These are phyloP conservation scores for Sceliomorpha sp. DNA, from an alignment of 2,888 invertebrate species.

Conservation along the genomic window DNA sequence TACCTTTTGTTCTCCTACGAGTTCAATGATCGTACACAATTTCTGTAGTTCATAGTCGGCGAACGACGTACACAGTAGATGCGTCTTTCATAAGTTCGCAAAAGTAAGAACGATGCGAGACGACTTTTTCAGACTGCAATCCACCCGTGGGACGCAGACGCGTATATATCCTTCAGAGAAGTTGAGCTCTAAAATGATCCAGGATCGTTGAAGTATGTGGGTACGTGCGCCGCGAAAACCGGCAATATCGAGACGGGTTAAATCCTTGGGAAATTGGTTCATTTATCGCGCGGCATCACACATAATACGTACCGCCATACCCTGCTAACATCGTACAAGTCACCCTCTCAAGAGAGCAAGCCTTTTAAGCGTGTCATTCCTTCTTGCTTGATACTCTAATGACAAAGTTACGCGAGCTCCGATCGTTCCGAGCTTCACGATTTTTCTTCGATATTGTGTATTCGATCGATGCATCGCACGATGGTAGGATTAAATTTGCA, in stretches of 20 bases:
- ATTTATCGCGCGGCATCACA: constrained; percentile 65
- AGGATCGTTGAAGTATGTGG: constrained; percentile 57
- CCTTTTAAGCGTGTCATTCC: constrained; percentile 27
- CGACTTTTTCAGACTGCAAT: constrained; percentile 24
- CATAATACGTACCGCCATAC: constrained; percentile 57
- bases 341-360: constrained; percentile 23
- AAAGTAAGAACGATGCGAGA: constrained; percentile 10
- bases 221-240: constrained; percentile 56
- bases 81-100: constrained; percentile 13
- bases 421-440: constrained; percentile 1
- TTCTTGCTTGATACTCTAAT: constrained; percentile 19
- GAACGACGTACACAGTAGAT: constrained; percentile 7
- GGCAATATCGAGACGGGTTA: constrained; percentile 63
- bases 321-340: constrained; percentile 30
- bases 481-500: constrained; percentile 5
- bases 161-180: constrained; percentile 45
- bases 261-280: constrained; percentile 68
- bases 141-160: constrained; percentile 42
- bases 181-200: constrained; percentile 59
- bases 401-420: constrained; percentile 9
- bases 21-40: too few species aligned
- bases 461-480: constrained; percentile 1
- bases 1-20: not conserved
- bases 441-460: constrained; percentile 6
- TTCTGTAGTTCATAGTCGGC: too few species aligned